Evolutionary conservation across 2,888 invertebrate genomes (phyloP).

Genomic region (Pherbina coryleti): DNA sequence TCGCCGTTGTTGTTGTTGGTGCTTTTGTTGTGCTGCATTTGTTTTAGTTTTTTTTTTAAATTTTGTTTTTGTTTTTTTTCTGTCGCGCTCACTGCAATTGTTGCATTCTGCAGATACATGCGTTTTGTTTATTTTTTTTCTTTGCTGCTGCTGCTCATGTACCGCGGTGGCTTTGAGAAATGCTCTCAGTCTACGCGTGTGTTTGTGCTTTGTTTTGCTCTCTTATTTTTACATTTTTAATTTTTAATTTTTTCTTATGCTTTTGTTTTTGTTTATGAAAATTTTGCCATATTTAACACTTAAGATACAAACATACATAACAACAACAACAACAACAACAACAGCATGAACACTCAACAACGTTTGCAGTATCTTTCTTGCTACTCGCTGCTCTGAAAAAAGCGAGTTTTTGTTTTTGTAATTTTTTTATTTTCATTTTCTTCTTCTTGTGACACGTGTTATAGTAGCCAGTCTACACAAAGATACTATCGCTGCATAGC

Average conservation of each 20-base stretch:
- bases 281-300: background rate
- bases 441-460: background rate
- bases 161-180: background rate
- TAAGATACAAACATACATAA: background rate
- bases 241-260: background rate
- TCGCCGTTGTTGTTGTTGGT: background rate
- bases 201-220: background rate
- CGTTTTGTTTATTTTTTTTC: background rate
- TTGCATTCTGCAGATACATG: conserved; percentile 20
- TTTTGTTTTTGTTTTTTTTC: background rate
- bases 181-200: background rate
- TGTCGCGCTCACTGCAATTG: background rate
- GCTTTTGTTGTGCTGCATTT: background rate
- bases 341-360: too few relatives aligned
- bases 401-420: background rate
- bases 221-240: background rate
- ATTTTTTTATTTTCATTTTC: background rate
- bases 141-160: background rate
- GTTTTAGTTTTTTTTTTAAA: background rate
- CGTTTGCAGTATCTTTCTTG: too few relatives aligned
- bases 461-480: too few relatives aligned
- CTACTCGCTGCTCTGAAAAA: too few relatives aligned
- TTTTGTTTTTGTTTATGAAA: background rate
- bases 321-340: background rate
- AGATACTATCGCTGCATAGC: too few relatives aligned